These are phyloP conservation scores for Brachionus plicatilis DNA, from an alignment of 1,140 invertebrate genomes.

Conservation along the genomic window DNA sequence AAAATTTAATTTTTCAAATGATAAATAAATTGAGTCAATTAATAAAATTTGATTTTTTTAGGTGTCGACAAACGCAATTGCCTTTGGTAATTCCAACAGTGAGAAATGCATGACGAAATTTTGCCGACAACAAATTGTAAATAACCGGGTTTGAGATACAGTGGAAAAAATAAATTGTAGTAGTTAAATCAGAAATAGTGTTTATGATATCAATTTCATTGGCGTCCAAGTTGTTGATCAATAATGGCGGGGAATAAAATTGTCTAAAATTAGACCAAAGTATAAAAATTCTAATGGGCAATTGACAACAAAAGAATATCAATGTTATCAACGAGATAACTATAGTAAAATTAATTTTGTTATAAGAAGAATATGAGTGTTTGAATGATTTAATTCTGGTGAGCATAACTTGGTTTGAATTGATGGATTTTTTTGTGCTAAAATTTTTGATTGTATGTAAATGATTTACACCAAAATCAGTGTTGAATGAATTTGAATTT, in stretches of 20 bases:
- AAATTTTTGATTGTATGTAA: not conserved
- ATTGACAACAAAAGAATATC: conserved; percentile 36
- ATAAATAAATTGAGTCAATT: too few species aligned
- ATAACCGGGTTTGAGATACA: conserved; percentile 38
- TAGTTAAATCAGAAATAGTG: not conserved
- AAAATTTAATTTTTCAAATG: too few species aligned
- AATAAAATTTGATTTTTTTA: not conserved
- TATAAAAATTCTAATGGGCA: conserved; percentile 14
- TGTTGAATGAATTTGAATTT: not conserved
- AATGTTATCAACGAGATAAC: conserved; percentile 30
- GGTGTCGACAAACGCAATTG: not conserved
- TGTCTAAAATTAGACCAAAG: conserved; percentile 27
- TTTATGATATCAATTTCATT: not conserved
- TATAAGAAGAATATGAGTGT: not conserved
- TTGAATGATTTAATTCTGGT: not conserved
- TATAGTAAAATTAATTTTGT: conserved; percentile 28
- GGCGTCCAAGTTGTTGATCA: not conserved
- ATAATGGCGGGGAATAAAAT: not conserved
- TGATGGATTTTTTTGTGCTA: not conserved
- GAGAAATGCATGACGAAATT: conserved; percentile 31
- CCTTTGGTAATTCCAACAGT: not conserved
- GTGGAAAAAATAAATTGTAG: not conserved
- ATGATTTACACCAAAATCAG: not conserved
- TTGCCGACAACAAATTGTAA: conserved; percentile 31
- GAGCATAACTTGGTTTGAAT: not conserved